Base-by-base conservation (phyloP, 2,888 invertebrate species). In the Allygus modestus region DNA sequence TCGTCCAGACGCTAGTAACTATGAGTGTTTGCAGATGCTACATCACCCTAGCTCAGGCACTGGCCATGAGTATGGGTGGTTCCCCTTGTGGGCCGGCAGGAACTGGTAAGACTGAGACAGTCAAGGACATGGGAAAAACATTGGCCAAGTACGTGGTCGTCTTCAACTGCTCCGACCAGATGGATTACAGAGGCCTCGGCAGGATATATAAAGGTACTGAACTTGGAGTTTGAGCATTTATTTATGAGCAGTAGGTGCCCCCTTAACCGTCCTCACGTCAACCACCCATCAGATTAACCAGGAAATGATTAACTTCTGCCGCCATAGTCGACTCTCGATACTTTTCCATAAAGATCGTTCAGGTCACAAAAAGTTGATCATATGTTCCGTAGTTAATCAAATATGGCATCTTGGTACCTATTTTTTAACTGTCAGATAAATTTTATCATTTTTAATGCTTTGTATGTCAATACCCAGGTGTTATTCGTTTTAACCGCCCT, bases 51-150 rank as follows among this genome's bases (percentile, higher is more conserved):
- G 97, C 98, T 0, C 99, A 99, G 92, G 98, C 99, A 0, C 91
- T 99, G 86, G 96, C 97, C 0, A 96, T 98, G 95, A 97, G 98
- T 87, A 97, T 98, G 96, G 99, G 98, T 20, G 98, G 98, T 0
- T 97, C 97, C 20, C 98, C 98, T 0, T 98, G 98, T 88, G 98
- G 99, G 0, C 98, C 98, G 0, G 98, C 98, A 0, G 98, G 98
- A n/a, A 99, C 98, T 0, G 99, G 99, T 7, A 99, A 99, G 92
- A 99, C 99, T 0, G 99, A 99, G 91, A 98, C 98, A 0, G 97
- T 97, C 0, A 99, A 99, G 91, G 99, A 99, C 90, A 99, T 99
- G 98, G 98, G 98, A 58, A 97, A 98, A 90, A 98, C 98, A 26
- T 92, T 99, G 61, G 99, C 98, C 54, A 99, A 99, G 91, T 99